Conservation (phyloP, 2,888 invertebrate genomes). For the Argyra leucocephala region DNA sequence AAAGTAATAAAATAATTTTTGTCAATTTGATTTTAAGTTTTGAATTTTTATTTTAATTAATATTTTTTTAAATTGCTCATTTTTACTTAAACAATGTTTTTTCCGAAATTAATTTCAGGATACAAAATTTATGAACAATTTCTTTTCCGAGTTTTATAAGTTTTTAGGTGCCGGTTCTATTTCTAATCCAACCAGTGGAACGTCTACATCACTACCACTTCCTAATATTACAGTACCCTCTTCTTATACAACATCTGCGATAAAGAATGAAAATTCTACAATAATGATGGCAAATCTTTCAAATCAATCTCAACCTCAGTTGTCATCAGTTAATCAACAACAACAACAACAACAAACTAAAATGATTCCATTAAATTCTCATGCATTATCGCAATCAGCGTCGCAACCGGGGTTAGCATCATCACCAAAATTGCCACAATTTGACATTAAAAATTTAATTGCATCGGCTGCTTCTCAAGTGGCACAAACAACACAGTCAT, state of each 20-base stretch:
- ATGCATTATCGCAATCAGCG: not conserved
- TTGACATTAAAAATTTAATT: constrained; percentile 28
- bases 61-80: constrained; percentile 1
- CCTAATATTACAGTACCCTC: constrained; percentile 23
- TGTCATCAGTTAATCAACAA: constrained; percentile 8
- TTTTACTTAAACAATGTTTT: not conserved
- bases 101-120: constrained; percentile 22
- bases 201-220: constrained; percentile 18
- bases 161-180: constrained; percentile 20
- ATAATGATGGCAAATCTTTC: constrained; percentile 17
- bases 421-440: constrained; percentile 26
- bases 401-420: not conserved
- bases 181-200: constrained; percentile 15
- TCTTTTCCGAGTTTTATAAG: constrained; percentile 29
- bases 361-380: not conserved
- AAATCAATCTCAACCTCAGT: constrained; percentile 10
- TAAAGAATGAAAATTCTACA: not conserved
- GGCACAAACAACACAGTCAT: constrained; percentile 21
- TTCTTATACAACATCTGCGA: constrained; percentile 15
- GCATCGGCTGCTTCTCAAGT: constrained; percentile 28
- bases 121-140: constrained; percentile 24
- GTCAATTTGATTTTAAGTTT: not conserved
- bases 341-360: too few species aligned
- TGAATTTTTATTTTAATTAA: not conserved
- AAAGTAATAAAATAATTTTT: constrained; percentile 20